Percentiles rank a stretch among this genome's conserved stretches.
These are phyloP conservation scores for Eurypyga helias DNA, from an alignment of 2,113 vertebrate genomes.

Conservation along the genomic window DNA sequence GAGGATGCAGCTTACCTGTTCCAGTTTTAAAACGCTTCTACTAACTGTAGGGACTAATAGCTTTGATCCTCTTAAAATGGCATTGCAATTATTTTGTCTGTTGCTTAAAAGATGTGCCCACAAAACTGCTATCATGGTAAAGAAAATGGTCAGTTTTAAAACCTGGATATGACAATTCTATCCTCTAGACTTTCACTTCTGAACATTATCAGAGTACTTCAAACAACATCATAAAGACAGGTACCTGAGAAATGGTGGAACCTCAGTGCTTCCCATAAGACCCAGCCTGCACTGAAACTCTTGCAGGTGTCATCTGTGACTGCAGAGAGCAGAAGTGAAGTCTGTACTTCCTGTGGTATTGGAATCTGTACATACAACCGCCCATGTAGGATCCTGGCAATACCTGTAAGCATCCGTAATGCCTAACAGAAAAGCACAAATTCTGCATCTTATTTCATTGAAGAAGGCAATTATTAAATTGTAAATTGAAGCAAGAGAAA, in stretches of 20 bases:
- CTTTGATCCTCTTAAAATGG: neutral
- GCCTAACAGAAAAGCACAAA: neutral
- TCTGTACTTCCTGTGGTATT: neutral
- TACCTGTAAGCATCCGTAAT: neutral
- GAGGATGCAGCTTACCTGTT: neutral
- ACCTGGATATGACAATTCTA: neutral
- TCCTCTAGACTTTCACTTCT: neutral
- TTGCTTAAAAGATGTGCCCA: neutral
- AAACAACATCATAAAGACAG: neutral
- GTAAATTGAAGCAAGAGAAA: neutral
- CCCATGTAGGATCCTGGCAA: neutral
- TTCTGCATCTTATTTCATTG: neutral
- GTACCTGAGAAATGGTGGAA: neutral
- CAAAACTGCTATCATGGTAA: neutral
- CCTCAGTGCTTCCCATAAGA: neutral
- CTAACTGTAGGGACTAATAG: neutral
- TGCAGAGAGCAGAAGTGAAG: neutral
- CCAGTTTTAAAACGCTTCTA: neutral
- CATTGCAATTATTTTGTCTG: neutral
- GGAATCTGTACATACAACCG: neutral
- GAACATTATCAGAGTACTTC: neutral
- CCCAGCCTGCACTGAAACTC: neutral
- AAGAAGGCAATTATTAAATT: neutral
- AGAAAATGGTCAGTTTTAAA: neutral
- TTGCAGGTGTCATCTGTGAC: neutral